Evolutionary conservation across 2,888 invertebrate species (phyloP), one percentile per base, ranked within the genome.

Genomic region (Litoditis marina): DNA sequence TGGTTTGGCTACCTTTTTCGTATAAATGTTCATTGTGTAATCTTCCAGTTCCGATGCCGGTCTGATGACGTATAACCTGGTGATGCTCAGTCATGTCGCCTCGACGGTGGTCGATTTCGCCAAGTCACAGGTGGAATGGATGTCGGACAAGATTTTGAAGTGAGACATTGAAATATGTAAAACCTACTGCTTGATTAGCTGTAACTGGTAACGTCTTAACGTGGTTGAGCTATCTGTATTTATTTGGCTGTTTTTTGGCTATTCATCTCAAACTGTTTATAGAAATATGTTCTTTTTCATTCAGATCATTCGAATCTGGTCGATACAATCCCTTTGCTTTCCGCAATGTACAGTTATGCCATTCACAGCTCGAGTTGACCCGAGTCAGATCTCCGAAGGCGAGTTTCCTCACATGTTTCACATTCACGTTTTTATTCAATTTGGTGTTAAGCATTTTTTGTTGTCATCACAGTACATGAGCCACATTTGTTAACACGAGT

Each of bases 71-170:
- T 98, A 96, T 84, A 93, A 94, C 0, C 85, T 98, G 54, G 92
- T 94, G 0, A 86, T 98, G 60, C 86, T 98, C 1, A 96, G 92
- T 78, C 94, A 96, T 83, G 94, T 98, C 65, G 92, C 94, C 83
- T 96, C 94, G 82, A 96, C 96, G 83, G 96, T 96, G 0, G 92
- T 96, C 1, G 96, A 96, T 84, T 96, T 96, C 85, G 96, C 98
- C 1, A 98, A 96, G 84, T 75, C 71, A 25, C 77, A 79, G 51
- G 94, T 98, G 74, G 98, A 98, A 85, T 98, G 96, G 98, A 98
- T 99, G 98, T 94, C 94, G 83, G 96, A 98, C 82, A 96, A 95
- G 83, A 86, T 99, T 46, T 93, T 95, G 87, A 89, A 92, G 66
- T 78, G 58, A 28, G 68, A 2, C 16, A 2, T 16, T 47, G 11